Conservation (phyloP, 2,888 invertebrate genomes). For the Zeuzera pyrina region DNA sequence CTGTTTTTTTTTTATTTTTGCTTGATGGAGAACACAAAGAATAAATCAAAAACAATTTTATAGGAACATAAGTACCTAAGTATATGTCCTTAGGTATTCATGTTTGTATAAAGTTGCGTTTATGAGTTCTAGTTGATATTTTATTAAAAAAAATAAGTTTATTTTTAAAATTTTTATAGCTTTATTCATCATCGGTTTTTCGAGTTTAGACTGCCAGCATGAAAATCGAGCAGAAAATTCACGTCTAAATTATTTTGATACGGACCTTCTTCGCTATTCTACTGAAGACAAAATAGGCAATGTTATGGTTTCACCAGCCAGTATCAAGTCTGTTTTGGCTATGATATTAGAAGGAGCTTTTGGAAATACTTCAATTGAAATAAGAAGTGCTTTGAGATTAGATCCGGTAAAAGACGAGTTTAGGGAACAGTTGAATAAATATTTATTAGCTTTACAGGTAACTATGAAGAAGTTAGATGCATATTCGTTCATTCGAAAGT, state of each 20-base stretch:
- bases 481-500: no score
- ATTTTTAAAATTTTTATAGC: slow-evolving; percentile 22
- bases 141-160: not conserved
- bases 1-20: no score
- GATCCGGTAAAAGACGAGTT: slow-evolving; percentile 41
- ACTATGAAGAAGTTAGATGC: no score
- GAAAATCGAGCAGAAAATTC: no score
- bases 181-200: slow-evolving; percentile 25
- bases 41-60: no score
- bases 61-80: no score
- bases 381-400: slow-evolving; percentile 70
- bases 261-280: slow-evolving; percentile 62
- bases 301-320: slow-evolving; percentile 78
- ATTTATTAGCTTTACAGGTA: slow-evolving; percentile 42
- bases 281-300: slow-evolving; percentile 60
- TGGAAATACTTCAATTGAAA: slow-evolving; percentile 71
- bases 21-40: no score
- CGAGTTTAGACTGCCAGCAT: no score
- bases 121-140: no score
- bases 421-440: slow-evolving; percentile 42
- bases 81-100: no score
- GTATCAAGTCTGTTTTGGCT: slow-evolving; percentile 75
- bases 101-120: no score
- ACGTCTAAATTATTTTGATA: slow-evolving; percentile 70
- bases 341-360: slow-evolving; percentile 76